A percentile compares a stretch with the other conserved stretches of the same genome.
phyloP scores from a whole-genome alignment of 2,888 invertebrate species.

The Diplazon laetatorius region DNA sequence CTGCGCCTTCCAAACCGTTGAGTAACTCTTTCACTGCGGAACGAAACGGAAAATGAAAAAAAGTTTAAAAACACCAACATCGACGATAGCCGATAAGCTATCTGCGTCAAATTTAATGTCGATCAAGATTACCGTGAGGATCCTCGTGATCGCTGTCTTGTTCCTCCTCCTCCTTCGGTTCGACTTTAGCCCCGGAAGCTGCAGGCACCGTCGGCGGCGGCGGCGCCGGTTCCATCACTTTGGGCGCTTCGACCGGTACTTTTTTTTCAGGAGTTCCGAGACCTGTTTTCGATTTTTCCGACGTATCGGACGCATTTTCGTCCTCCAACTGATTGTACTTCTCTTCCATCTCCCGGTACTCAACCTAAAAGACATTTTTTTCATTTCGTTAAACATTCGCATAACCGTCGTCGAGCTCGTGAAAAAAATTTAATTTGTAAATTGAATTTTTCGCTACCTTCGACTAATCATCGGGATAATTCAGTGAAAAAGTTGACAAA shows the following conservation, averaged over 20 bases:
- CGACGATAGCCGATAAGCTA: no score
- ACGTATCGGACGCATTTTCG: constrained; percentile 86
- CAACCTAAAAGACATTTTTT: constrained; percentile 83
- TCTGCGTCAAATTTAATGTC: not conserved
- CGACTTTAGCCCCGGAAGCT: constrained; percentile 83
- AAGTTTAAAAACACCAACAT: not conserved
- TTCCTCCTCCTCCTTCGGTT: constrained; percentile 82
- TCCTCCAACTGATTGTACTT: constrained; percentile 86
- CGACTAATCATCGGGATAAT: constrained; percentile 1
- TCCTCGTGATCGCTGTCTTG: constrained; percentile 88
- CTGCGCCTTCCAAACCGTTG: constrained; percentile 93
- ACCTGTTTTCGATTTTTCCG: constrained; percentile 85
- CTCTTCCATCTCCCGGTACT: constrained; percentile 87
- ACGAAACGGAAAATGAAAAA: no score
- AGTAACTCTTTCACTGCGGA: constrained; percentile 78
- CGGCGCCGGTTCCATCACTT: constrained; percentile 84
- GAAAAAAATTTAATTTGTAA: not conserved
- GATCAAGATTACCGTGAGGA: constrained; percentile 81
- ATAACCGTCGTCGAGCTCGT: not conserved
- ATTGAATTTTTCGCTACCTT: not conserved
- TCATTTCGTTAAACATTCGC: not conserved
- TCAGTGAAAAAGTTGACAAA: not conserved
- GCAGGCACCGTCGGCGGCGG: constrained; percentile 83
- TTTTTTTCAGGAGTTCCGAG: constrained; percentile 80
- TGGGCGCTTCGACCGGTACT: constrained; percentile 81